Evolutionary conservation across 2,888 invertebrate species (phyloP).

Genomic region (Papilio protenor): DNA sequence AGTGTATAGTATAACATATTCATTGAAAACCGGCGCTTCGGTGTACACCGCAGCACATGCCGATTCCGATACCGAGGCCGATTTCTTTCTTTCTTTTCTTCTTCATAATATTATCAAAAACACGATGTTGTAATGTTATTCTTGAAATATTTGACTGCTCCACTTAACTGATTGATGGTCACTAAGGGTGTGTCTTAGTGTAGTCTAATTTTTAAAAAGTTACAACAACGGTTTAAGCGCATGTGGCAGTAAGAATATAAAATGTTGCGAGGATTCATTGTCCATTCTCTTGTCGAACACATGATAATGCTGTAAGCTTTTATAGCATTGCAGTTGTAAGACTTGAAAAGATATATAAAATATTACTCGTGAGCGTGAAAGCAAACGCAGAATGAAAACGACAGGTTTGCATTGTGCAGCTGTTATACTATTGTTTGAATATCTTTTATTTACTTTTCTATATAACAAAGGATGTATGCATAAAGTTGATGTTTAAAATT

Average conservation of each 20-base stretch:
- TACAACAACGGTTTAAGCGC: not conserved
- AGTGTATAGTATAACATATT: too few species aligned
- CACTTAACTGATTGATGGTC: not conserved
- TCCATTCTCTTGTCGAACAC: not conserved
- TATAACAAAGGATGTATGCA: not conserved
- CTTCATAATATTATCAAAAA: too few species aligned
- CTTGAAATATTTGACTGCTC: too few species aligned
- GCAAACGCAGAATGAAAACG: not conserved
- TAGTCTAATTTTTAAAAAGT: not conserved
- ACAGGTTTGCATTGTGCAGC: not conserved
- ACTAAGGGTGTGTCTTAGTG: not conserved
- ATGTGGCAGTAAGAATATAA: not conserved
- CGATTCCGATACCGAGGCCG: too few species aligned
- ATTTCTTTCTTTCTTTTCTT: too few species aligned
- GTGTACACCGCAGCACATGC: too few species aligned
- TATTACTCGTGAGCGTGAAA: not conserved
- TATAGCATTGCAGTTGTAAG: not conserved
- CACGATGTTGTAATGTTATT: too few species aligned
- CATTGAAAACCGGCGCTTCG: too few species aligned
- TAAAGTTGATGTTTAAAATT: not conserved
- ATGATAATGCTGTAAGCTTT: not conserved
- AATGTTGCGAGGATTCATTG: not conserved
- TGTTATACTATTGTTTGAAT: constrained; percentile 14
- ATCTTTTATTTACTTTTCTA: not conserved
- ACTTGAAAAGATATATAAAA: constrained; percentile 10